Conservation (phyloP, 2,888 invertebrate species). For the Helobdella robusta region DNA sequence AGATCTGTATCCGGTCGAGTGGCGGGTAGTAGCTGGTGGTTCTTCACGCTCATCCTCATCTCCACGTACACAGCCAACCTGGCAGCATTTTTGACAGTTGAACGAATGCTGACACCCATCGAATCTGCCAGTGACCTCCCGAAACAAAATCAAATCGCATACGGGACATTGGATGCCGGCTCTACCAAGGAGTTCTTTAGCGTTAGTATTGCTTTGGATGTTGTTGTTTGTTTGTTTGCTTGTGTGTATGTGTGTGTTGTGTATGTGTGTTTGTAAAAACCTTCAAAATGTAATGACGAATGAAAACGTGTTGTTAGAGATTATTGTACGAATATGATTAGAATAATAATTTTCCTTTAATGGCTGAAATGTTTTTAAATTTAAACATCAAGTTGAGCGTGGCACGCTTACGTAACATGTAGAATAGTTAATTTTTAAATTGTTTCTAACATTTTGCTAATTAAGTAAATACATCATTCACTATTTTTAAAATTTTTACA, state of each 20-base stretch:
- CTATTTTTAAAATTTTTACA: too few species aligned
- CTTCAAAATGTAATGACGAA: not conserved
- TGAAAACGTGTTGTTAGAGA: not conserved
- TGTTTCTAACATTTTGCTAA: too few species aligned
- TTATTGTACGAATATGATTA: too few species aligned
- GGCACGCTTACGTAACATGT: too few species aligned
- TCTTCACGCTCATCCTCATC: constrained; percentile 92
- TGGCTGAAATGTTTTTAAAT: too few species aligned
- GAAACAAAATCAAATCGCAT: constrained; percentile 56
- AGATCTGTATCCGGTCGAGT: constrained; percentile 82
- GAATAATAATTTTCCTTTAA: too few species aligned
- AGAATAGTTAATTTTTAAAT: too few species aligned
- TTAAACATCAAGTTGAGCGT: too few species aligned
- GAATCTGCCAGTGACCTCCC: constrained; percentile 81
- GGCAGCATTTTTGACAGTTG: constrained; percentile 84
- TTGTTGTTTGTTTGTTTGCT: too few species aligned
- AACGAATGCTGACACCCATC: constrained; percentile 87
- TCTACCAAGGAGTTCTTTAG: constrained; percentile 80
- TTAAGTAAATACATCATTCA: too few species aligned
- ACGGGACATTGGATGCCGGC: constrained; percentile 63
- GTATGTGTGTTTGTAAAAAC: not conserved
- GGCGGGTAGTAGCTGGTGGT: constrained; percentile 98
- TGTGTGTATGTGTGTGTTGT: too few species aligned
- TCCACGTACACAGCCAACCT: constrained; percentile 97
- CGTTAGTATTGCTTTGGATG: constrained; percentile 51